These are phyloP conservation scores for Sthenelais limicola DNA, from an alignment of 2,888 invertebrate genomes.

Conservation along the genomic window DNA sequence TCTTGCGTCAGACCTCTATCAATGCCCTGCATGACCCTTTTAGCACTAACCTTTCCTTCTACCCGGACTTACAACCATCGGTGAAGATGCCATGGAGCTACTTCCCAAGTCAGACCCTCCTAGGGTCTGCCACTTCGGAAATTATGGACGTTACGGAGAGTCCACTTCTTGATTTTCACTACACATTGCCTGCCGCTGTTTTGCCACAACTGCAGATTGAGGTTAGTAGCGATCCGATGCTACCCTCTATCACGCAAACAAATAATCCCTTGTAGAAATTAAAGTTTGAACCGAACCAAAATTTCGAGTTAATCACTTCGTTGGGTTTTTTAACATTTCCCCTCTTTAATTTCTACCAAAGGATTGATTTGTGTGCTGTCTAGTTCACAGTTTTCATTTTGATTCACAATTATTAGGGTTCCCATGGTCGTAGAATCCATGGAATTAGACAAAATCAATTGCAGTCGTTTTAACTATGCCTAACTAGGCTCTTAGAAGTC, in stretches of 20 bases:
- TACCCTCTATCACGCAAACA: background rate
- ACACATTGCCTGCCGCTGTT: constrained; percentile 21
- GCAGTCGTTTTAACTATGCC: too few species aligned
- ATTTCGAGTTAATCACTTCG: too few species aligned
- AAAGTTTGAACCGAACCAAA: too few species aligned
- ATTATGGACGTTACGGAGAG: background rate
- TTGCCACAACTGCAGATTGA: constrained; percentile 20
- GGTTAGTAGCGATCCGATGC: constrained; percentile 17
- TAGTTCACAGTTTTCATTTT: too few species aligned
- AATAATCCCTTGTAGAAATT: constrained; percentile 3
- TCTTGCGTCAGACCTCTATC: background rate
- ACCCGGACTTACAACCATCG: background rate
- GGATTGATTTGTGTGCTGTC: too few species aligned
- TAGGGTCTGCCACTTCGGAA: background rate
- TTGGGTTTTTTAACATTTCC: too few species aligned
- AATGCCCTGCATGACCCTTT: constrained; percentile 17
- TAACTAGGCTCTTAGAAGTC: too few species aligned
- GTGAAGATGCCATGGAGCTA: too few species aligned
- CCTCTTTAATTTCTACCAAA: too few species aligned
- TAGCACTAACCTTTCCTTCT: background rate
- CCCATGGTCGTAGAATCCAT: too few species aligned
- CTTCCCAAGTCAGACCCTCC: background rate
- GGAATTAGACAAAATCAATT: too few species aligned
- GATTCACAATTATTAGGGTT: too few species aligned
- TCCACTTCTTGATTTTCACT: constrained; percentile 32